Evolutionary conservation across 1,140 invertebrate species (phyloP), one percentile per base, ranked within the genome.

Genomic region (Drosophila persimilis): DNA sequence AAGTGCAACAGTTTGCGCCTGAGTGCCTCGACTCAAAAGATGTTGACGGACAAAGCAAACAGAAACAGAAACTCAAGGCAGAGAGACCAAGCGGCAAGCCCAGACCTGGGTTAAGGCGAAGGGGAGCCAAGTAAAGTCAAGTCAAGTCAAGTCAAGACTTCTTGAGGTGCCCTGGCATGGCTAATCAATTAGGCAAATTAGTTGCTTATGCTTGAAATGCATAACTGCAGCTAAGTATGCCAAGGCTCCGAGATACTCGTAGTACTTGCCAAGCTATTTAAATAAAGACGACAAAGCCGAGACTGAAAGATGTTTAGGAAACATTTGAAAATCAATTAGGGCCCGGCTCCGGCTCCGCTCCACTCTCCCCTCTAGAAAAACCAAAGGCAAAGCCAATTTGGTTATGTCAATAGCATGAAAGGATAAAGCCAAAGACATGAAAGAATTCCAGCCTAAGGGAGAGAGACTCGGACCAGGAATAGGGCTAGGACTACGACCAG

Each of bases 141-240:
- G 77, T 55, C 11, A 15, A 64, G 77, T 55, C 47, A 26, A 56
- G 50, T 50, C 73, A 50, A 69, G 64, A 69, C 39, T 53, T 65
- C 71, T 74, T 54, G 83, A 85, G 81, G 61, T 71, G 73, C 64
- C 61, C 29, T 59, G 52, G 77, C 83, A 81, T 62, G 74, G 77
- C 57, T 85, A 81, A 81, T 85, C 81, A 85, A 85, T 85, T 85
- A 85, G 81, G 64, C 62, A 85, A 86, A 85, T 85, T 85, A 85
- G 81, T 86, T 86, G 64, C 54, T 57, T 72, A 52, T 54, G 50
- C 51, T 60, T 60, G 48, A 64, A 61, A 50, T 54, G 57, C 51
- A 62, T 60, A 72, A 54, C 57, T 62, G 55, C 69, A 48, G 47
- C 52, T 55, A 65, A 73, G 70, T 73, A 54, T 55, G 54, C 48